Conservation (phyloP, 2,888 invertebrate species). For the Ectropis crepuscularia region DNA sequence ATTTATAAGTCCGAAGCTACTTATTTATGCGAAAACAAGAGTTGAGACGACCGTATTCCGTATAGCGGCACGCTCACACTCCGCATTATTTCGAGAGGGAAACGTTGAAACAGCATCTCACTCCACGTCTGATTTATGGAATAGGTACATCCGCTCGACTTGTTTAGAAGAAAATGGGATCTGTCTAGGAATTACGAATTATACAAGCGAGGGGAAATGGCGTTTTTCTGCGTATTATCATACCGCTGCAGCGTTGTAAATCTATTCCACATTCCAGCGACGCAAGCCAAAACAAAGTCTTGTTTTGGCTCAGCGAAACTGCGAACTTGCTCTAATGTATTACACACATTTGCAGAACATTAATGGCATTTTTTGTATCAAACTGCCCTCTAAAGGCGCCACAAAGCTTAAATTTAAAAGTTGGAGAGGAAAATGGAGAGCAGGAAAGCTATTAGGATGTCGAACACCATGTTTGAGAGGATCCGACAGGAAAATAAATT, state of each 20-base stretch:
- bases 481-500: constrained; percentile 28
- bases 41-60: constrained; percentile 31
- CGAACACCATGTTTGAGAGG: constrained; percentile 17
- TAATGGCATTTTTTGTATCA: constrained; percentile 11
- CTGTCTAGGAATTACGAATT: constrained; percentile 19
- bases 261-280: constrained; percentile 20
- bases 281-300: constrained; percentile 2
- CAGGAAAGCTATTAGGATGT: constrained; percentile 18
- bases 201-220: constrained; percentile 5
- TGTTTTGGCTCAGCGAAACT: constrained; percentile 17
- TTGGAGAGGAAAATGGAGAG: constrained; percentile 13
- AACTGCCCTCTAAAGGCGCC: constrained; percentile 8
- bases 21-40: constrained; percentile 48
- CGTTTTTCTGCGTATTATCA: constrained; percentile 10
- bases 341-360: constrained; percentile 12
- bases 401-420: constrained; percentile 21
- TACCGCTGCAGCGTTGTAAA: constrained; percentile 24
- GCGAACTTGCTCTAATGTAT: constrained; percentile 21
- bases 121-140: constrained; percentile 31
- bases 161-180: constrained; percentile 29
- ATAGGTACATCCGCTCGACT: constrained; percentile 27
- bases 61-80: constrained; percentile 25
- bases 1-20: constrained; percentile 48
- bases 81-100: constrained; percentile 27
- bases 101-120: constrained; percentile 28